Base-by-base conservation (phyloP, 2,888 invertebrate genomes). In the Copidosoma aretas region DNA sequence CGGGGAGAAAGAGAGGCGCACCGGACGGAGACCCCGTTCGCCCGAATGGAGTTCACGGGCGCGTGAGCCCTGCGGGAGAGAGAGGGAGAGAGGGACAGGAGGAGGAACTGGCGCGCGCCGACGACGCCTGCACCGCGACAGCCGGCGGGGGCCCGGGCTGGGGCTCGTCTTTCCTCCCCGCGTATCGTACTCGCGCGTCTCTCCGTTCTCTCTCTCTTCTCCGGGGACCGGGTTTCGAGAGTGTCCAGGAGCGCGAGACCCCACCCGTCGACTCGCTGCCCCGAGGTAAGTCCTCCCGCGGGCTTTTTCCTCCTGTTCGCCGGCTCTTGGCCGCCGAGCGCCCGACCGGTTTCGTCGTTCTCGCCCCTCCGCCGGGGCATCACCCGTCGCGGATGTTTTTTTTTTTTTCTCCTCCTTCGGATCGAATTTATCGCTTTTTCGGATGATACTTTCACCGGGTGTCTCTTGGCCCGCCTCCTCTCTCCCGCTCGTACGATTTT, bases 21-120 rank as follows among this genome's bases (percentile, higher is more conserved):
- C 14, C 46, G 46, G n/a, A 15, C 52, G 52, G 52, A n/a, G n/a
- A 32, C 32, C 32, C 52, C 14, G 21, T n/a, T 41, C 46, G 25
- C 15, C 22, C 19, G 22, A 41, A 69, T 65, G 69, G 61, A 61
- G 69, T 62, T 62, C 65, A 69, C 62, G 62, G 65, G 43, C 65
- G 65, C 49, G 65, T 65, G 65, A n/a, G 52, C 19, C 5, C 52
- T n/a, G 52, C 10, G n/a, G 21, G 19, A n/a, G 52, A 19, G 46
- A 68, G 54, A 51, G 22, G 52, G 22, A 59, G 67, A 62, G 19
- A n/a, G n/a, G 41, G 32, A 62, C 25, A 57, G 17, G 25, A 56
- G 19, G 52, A 52, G 49, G 41, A 10, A 21, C 21, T 58, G 58
- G 58, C 19, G 39, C 12, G 43, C 43, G 43, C 3, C 15, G 43